Conservation (phyloP, 2,888 invertebrate genomes). For the Anodontia alba region DNA sequence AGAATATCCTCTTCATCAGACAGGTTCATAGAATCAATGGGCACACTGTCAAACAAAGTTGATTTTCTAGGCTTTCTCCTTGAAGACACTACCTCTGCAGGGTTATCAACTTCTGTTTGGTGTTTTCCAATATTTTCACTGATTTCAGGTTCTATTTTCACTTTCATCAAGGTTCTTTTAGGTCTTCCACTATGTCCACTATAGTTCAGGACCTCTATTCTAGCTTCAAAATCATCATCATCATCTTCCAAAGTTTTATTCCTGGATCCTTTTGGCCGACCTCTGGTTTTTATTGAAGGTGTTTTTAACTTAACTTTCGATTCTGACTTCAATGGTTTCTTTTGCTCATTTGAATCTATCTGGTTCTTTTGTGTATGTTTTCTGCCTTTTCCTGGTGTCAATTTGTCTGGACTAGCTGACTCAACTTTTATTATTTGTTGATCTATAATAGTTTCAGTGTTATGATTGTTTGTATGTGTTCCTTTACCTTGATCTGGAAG, state of each 20-base stretch:
- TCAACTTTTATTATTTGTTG: too few species aligned
- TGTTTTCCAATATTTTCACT: neutral
- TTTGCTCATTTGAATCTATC: neutral
- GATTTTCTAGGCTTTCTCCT: neutral
- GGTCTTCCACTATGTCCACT: constrained; percentile 3
- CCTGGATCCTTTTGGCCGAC: neutral
- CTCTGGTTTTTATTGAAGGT: neutral
- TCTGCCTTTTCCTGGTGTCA: too few species aligned
- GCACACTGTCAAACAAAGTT: neutral
- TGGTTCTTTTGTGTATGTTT: too few species aligned
- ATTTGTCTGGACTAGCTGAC: too few species aligned
- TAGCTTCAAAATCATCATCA: neutral
- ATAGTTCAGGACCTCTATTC: neutral
- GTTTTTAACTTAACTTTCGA: neutral
- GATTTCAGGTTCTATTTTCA: neutral
- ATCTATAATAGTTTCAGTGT: too few species aligned
- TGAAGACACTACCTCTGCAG: constrained; percentile 4
- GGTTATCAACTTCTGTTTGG: neutral
- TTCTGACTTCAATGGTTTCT: too few species aligned
- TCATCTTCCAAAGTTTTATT: constrained; percentile 5
- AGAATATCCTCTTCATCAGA: constrained; percentile 63
- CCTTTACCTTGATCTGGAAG: too few species aligned
- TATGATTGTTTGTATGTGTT: too few species aligned
- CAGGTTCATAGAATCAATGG: neutral
- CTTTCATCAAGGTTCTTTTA: neutral